Base-by-base conservation (phyloP, 1,140 invertebrate genomes). In the Patella vulgata region DNA sequence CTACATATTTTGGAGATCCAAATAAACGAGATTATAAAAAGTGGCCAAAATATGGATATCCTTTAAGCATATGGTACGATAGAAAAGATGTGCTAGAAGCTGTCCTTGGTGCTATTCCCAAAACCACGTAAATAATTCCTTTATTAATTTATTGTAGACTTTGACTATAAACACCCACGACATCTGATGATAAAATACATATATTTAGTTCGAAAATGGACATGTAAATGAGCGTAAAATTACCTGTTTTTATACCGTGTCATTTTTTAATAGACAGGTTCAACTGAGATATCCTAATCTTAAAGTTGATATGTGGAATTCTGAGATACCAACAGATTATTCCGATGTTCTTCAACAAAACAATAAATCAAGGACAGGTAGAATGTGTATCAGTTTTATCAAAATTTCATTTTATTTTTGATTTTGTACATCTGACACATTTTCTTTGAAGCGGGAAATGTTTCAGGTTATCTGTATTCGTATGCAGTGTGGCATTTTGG, bases 1-100 rank as follows among this genome's bases (percentile, higher is more conserved):
- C 62, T 21, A 60, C 57, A 12, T 47, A 69, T 47, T 65, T 69
- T 28, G 67, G 67, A 5, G 54, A 43, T n/a, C 67, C 67, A 0
- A 33, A 55, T 1, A 44, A 33, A 21, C 33, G 55, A 40, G 55
- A 52, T 14, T 36, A 53, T 12, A 30, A 52, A 21, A 43, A 54
- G 9, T 31, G 53, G 21, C 43, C 56, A 1, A 27, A 36, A 33
- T 47, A 50, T 19, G 67, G 67, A 11, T 55, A 56, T 40, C 33
- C 47, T 28, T 46, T 58, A 1, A 17, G 46, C 21, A 33, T 50
- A 3, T 52, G 28, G 46, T 33, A 54, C 23, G 67, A 60, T 30
- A 42, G 67, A 8, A 57, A 56, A 17, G 53, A 69, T 5, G 58
- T 69, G 17, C 44, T 69, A n/a, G 43, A 36, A 12, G 67, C 52